phyloP scores from a whole-genome alignment of 92 coral and sea anemone genomes.

The Heteractis magnifica region DNA sequence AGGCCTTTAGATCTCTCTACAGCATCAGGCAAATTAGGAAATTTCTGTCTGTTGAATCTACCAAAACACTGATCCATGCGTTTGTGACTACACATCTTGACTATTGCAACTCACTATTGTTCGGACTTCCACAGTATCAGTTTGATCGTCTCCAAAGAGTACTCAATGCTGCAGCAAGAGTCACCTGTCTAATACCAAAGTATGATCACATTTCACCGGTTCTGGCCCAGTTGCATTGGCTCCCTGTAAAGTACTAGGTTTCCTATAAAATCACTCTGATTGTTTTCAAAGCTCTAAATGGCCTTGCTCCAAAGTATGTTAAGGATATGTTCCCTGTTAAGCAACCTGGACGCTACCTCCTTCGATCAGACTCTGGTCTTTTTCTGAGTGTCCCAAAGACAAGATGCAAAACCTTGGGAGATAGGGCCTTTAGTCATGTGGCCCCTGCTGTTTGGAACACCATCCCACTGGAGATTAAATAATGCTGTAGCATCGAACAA shows the following conservation, averaged over 20 bases:
- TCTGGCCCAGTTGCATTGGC: constrained; percentile 48
- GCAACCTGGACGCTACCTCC: neutral
- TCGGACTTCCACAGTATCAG: constrained; percentile 41
- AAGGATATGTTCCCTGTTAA: neutral
- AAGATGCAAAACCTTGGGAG: neutral
- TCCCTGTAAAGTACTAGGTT: constrained; percentile 5
- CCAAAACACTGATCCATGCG: constrained; percentile 56
- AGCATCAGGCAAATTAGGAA: constrained; percentile 54
- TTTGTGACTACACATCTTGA: constrained; percentile 50
- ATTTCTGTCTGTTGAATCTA: constrained; percentile 35
- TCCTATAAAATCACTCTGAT: constrained; percentile 28
- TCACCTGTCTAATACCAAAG: constrained; percentile 39
- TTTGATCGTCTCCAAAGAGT: constrained; percentile 41
- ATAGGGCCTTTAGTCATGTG: neutral
- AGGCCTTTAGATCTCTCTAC: constrained; percentile 34
- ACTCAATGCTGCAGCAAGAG: constrained; percentile 55
- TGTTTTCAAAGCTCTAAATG: constrained; percentile 35
- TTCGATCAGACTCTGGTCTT: neutral
- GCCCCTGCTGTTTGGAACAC: neutral
- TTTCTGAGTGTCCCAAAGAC: neutral
- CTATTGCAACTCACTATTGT: constrained; percentile 43
- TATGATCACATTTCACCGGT: constrained; percentile 56
- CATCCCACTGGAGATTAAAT: neutral
- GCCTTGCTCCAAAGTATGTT: constrained; percentile 18
- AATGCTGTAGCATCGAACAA: neutral